phyloP scores from a whole-genome alignment of 2,888 invertebrate genomes.

The Melanostoma mellinum region DNA sequence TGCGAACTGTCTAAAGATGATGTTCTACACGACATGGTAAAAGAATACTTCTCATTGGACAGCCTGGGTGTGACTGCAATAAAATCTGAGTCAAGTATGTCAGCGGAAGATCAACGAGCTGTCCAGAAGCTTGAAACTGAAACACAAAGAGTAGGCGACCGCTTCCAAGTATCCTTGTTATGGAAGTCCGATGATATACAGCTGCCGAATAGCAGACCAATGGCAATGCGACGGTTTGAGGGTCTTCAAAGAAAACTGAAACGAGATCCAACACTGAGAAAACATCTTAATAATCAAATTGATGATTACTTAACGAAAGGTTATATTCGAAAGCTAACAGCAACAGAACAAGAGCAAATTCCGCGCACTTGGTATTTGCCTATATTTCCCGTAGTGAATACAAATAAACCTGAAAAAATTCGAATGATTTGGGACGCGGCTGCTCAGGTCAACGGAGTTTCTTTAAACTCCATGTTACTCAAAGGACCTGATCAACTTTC shows the following conservation, averaged over 20 bases:
- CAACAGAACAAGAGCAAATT: background rate
- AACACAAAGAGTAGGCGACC: conserved; percentile 2
- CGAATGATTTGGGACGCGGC: too few species aligned
- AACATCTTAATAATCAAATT: background rate
- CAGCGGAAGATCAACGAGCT: conserved; percentile 1
- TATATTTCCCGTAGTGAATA: too few species aligned
- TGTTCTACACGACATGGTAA: conserved; percentile 11
- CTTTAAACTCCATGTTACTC: too few species aligned
- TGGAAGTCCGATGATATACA: background rate
- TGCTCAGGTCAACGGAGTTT: too few species aligned
- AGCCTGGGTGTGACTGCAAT: background rate
- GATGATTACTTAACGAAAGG: background rate
- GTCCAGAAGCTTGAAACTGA: too few species aligned
- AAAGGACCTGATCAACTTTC: too few species aligned
- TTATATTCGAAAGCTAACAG: background rate
- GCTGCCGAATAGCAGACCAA: background rate
- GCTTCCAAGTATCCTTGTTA: background rate
- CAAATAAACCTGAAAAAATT: too few species aligned
- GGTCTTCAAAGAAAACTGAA: background rate
- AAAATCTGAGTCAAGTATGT: conserved; percentile 3
- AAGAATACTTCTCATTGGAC: conserved; percentile 13
- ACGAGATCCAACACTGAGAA: background rate
- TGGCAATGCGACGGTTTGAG: conserved; percentile 2
- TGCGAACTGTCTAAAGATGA: background rate
- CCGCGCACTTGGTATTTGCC: background rate